These are phyloP conservation scores for Tipula helvola DNA, from an alignment of 2,888 invertebrate genomes.

Conservation along the genomic window DNA sequence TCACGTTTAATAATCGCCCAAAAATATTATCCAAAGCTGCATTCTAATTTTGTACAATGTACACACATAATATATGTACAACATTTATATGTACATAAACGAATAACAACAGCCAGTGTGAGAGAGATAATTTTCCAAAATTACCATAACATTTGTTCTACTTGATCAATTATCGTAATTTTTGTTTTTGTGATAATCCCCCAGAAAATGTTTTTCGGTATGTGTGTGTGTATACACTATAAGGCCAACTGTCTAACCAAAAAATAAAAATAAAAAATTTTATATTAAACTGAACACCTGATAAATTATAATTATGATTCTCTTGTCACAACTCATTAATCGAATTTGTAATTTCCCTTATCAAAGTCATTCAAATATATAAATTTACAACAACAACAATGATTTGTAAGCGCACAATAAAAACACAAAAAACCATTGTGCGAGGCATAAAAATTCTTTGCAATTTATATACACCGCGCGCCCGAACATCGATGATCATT, in stretches of 20 bases:
- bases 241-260: neutral
- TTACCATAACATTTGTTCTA: constrained; percentile 4
- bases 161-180: neutral
- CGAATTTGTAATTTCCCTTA: constrained; percentile 4
- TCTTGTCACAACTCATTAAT: constrained; percentile 4
- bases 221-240: neutral
- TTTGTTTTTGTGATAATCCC: neutral
- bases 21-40: neutral
- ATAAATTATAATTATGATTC: neutral
- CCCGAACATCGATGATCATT: neutral
- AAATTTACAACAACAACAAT: neutral
- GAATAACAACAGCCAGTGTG: neutral
- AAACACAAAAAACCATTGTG: neutral
- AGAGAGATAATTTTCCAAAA: neutral
- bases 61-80: neutral
- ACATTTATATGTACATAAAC: neutral
- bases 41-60: neutral
- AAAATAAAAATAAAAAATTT: neutral
- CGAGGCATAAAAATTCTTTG: neutral
- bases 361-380: neutral
- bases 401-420: neutral
- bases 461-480: neutral
- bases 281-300: neutral
- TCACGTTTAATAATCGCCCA: neutral
- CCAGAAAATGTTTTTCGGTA: neutral